Conservation (phyloP, 2,888 invertebrate genomes). For the Drosophila subsilvestris region DNA sequence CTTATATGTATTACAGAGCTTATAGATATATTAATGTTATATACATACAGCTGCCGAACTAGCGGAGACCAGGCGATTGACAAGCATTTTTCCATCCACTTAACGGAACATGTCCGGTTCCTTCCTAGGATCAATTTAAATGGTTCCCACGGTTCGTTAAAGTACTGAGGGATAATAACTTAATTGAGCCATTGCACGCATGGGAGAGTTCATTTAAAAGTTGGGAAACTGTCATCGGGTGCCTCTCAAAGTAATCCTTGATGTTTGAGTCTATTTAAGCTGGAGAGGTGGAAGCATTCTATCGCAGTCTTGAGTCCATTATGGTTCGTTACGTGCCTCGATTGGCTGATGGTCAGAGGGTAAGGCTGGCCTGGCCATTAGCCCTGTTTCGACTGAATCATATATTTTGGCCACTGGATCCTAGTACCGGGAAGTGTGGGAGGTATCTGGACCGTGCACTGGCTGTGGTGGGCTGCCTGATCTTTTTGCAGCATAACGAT, state of each 20-base stretch:
- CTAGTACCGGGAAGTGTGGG: conserved; percentile 30
- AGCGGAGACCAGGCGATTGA: too few species aligned
- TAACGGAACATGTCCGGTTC: too few species aligned
- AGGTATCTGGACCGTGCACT: conserved; percentile 46
- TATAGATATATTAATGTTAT: too few species aligned
- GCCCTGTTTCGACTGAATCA: conserved; percentile 62
- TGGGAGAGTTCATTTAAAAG: conserved; percentile 65
- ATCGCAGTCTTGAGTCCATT: conserved; percentile 27
- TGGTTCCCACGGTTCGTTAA: too few species aligned
- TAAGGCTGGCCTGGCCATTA: conserved; percentile 68
- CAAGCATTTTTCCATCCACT: too few species aligned
- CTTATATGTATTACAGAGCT: too few species aligned
- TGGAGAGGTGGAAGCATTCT: neutral
- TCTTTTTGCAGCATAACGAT: conserved; percentile 63
- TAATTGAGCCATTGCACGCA: conserved; percentile 72
- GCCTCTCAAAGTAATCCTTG: neutral
- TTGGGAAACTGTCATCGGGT: conserved; percentile 46
- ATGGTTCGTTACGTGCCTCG: conserved; percentile 72
- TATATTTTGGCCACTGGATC: conserved; percentile 76
- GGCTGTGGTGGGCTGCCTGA: conserved; percentile 45
- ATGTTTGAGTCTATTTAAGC: conserved; percentile 46
- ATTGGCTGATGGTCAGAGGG: conserved; percentile 59
- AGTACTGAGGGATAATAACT: conserved; percentile 62
- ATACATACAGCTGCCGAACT: too few species aligned
- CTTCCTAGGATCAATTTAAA: too few species aligned